These are phyloP conservation scores for Phalacrocorax brasilianus DNA, from an alignment of 2,113 vertebrate genomes.

Conservation along the genomic window DNA sequence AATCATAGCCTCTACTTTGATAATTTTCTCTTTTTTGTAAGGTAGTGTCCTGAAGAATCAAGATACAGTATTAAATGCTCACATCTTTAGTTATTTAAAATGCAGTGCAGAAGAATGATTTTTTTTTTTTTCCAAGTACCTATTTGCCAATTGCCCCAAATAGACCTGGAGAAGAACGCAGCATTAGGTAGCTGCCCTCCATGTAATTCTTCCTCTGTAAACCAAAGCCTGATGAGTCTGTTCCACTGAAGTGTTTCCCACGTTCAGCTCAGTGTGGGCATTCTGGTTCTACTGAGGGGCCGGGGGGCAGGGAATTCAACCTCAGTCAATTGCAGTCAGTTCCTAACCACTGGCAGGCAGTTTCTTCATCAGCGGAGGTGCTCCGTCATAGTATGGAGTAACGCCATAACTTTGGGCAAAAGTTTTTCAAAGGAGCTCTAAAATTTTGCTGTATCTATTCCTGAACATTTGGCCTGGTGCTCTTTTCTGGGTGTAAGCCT, in stretches of 20 bases:
- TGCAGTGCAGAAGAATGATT: not conserved
- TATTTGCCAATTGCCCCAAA: not conserved
- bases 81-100: not conserved
- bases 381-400: not conserved
- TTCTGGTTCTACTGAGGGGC: not conserved
- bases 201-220: not conserved
- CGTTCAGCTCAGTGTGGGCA: not conserved
- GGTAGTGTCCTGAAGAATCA: not conserved
- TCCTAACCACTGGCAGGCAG: not conserved
- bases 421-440: not conserved
- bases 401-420: not conserved
- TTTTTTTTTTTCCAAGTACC: not conserved
- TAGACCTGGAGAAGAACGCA: not conserved
- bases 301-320: not conserved
- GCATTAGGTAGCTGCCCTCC: not conserved
- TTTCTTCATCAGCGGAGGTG: not conserved
- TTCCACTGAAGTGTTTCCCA: not conserved
- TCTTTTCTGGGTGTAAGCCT: not conserved
- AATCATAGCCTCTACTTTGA: not conserved
- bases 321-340: not conserved
- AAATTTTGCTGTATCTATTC: not conserved
- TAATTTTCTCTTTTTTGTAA: not conserved
- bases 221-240: not conserved
- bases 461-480: rapidly evolving
- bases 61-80: not conserved